Evolutionary conservation across 2,113 vertebrate genomes (phyloP), one percentile per base, ranked within the genome.

Genomic region (Oxyruncus cristatus): DNA sequence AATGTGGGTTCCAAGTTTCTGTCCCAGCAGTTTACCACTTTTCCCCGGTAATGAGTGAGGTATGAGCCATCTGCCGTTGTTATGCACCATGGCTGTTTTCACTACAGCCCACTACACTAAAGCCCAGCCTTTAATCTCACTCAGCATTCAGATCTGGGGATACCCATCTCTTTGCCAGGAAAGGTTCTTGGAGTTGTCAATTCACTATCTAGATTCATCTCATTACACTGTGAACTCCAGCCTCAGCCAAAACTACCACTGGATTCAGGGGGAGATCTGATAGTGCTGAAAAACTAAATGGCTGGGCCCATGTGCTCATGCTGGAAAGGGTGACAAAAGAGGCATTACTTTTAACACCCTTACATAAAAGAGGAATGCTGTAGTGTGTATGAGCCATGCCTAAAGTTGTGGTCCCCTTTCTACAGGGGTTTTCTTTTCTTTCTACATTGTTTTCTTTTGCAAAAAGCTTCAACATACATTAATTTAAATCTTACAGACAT

Each of bases 301-400:
- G 56, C 41, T 78, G 78, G 61, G 56, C 28, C 80, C 76, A 53
- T 0, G 9, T 78, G 28, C 33, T 88, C 63, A 7, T 20, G 20
- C 89, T 39, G 59, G 17, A 88, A 94, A 74, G 85, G 86, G 91
- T 85, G 80, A 75, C 75, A 81, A 70, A 88, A 77, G 33, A 88
- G 68, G 42, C 41, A 75, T 75, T 71, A 33, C 14, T 21, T 89
- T 83, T 77, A 89, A 84, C 27, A 70, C 90, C 56, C 62, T 88
- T 73, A 75, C 26, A 59, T 62, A 47, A 84, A 84, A 80, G 76
- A 63, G 18, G 61, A 94, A 75, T 53, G 46, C n/a, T 75, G 3
- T 30, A 59, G 50, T 44, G 32, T 73, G 28, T 66, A 55, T 24
- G 83, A 79, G 11, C 71, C 42, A 35, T 67, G 55, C 30, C 46